Percentiles rank a stretch among this genome's conserved stretches.
phyloP scores from a whole-genome alignment of 2,797 vertebrate species.

The Tapirus indicus region DNA sequence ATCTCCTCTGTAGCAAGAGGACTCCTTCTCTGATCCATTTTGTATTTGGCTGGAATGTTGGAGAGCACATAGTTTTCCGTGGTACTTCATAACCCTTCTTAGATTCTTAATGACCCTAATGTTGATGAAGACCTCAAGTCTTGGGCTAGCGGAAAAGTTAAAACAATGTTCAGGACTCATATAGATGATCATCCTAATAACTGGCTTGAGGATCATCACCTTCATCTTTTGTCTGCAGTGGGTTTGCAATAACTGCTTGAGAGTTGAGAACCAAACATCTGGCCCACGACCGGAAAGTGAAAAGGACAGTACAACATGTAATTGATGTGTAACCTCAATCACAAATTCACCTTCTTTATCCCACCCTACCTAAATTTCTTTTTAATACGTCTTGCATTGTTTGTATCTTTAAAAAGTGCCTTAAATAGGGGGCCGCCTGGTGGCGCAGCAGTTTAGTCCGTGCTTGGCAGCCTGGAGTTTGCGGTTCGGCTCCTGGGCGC shows the following conservation, averaged over 20 bases:
- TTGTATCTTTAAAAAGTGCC: background rate
- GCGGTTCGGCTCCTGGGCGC: no score
- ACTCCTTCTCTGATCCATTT: background rate
- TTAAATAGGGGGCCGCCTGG: no score
- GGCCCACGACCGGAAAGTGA: fast-evolving
- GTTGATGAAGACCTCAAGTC: background rate
- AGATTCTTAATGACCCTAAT: background rate
- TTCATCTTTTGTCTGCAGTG: background rate
- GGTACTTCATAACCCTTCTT: background rate
- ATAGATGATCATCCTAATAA: background rate
- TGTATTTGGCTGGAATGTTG: background rate
- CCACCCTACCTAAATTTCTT: background rate
- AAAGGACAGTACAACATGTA: background rate
- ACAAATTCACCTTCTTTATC: background rate
- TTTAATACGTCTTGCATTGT: background rate
- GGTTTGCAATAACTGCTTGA: background rate
- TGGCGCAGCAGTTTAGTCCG: no score
- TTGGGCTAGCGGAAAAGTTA: background rate
- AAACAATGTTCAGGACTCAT: background rate
- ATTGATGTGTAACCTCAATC: background rate
- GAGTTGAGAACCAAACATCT: background rate
- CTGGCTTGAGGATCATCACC: background rate
- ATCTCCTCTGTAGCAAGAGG: background rate
- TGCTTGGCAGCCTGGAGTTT: no score
- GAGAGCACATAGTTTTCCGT: background rate